These are phyloP conservation scores for Trogon surrucura DNA, from an alignment of 2,113 vertebrate genomes.

Conservation along the genomic window DNA sequence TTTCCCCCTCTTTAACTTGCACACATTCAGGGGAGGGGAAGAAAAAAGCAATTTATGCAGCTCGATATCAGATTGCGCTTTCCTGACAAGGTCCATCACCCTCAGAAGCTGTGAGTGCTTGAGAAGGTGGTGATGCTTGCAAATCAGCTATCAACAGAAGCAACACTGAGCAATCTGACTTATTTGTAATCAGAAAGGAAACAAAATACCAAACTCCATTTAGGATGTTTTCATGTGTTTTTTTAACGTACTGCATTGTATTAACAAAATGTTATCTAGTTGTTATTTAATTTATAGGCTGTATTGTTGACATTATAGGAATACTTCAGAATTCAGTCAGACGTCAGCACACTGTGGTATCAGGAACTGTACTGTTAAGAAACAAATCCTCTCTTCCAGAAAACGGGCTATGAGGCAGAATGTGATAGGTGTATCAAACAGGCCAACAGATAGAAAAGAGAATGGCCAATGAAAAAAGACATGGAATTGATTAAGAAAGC, in stretches of 20 bases:
- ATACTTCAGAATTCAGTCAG: neutral
- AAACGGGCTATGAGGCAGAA: neutral
- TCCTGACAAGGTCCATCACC: slow-evolving; percentile 49
- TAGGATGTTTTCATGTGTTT: neutral
- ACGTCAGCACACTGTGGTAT: neutral
- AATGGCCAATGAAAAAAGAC: neutral
- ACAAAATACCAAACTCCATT: neutral
- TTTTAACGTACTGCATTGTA: neutral
- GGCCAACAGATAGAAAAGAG: neutral
- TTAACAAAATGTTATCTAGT: neutral
- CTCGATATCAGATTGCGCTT: slow-evolving; percentile 9
- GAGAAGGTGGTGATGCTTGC: slow-evolving; percentile 46
- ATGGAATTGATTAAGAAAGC: neutral
- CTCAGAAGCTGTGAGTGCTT: slow-evolving; percentile 41
- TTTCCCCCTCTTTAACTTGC: slow-evolving; percentile 17
- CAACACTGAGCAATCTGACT: neutral
- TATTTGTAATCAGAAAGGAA: slow-evolving; percentile 18
- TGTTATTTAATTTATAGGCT: neutral
- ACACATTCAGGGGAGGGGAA: neutral
- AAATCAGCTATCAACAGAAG: slow-evolving; percentile 48
- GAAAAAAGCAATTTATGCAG: slow-evolving; percentile 48
- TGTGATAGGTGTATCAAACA: neutral
- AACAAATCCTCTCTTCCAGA: neutral
- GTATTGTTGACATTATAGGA: neutral
- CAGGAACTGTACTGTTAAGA: neutral